Percentiles rank a stretch among this genome's conserved stretches.
phyloP scores from a whole-genome alignment of 2,888 invertebrate species.

The Dastarcus helophoroides region DNA sequence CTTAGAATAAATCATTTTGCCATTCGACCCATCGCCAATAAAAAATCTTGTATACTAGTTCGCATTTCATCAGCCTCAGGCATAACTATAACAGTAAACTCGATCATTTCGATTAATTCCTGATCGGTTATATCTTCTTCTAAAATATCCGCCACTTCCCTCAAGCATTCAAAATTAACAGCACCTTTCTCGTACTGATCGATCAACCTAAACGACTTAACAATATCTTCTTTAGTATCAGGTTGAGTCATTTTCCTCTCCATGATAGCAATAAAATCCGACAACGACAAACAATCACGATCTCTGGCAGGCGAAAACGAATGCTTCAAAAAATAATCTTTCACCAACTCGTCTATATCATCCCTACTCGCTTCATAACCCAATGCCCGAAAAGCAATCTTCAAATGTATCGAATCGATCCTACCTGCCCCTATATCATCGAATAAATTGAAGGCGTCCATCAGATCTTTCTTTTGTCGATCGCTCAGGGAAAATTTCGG shows the following conservation, averaged over 20 bases:
- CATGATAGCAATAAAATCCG: slow-evolving; percentile 82
- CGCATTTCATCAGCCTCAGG: too few relatives aligned
- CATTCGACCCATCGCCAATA: too few relatives aligned
- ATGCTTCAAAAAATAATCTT: too few relatives aligned
- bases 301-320: slow-evolving; percentile 88
- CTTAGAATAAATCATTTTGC: too few relatives aligned
- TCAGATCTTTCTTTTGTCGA: slow-evolving; percentile 84
- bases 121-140: slow-evolving; percentile 96
- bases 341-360: slow-evolving; percentile 93
- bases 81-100: too few relatives aligned
- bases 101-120: slow-evolving; percentile 93
- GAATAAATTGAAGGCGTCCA: slow-evolving; percentile 91
- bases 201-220: slow-evolving; percentile 95
- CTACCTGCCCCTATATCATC: slow-evolving; percentile 80
- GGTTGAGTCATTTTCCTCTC: slow-evolving; percentile 90
- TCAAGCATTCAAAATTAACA: slow-evolving; percentile 88
- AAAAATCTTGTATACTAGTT: too few relatives aligned
- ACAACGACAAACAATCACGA: slow-evolving; percentile 58
- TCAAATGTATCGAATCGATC: slow-evolving; percentile 86
- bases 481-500: slow-evolving; percentile 80
- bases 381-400: slow-evolving; percentile 89
- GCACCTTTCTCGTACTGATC: slow-evolving; percentile 95
- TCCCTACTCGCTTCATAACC: slow-evolving; percentile 98
- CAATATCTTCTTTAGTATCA: slow-evolving; percentile 88
- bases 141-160: slow-evolving; percentile 87